phyloP scores from a whole-genome alignment of 2,888 invertebrate genomes.

The Macrophya annulata region DNA sequence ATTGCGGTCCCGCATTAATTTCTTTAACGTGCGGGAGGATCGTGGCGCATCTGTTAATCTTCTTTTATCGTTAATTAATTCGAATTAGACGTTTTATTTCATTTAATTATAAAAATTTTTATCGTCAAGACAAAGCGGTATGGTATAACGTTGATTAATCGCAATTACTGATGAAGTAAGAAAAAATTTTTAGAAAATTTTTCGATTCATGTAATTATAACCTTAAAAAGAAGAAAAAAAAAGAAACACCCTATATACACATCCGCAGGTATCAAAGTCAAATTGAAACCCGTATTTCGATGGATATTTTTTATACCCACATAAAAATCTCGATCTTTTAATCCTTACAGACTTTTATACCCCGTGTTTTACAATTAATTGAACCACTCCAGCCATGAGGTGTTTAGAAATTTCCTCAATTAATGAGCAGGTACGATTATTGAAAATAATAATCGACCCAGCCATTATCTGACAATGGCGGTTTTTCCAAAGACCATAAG shows the following conservation, averaged over 20 bases:
- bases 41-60: conserved; percentile 43
- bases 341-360: background rate
- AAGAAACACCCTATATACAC: background rate
- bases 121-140: background rate
- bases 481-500: background rate
- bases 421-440: background rate
- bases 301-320: background rate
- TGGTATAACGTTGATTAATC: background rate
- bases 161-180: background rate
- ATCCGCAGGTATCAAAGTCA: background rate
- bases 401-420: background rate
- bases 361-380: conserved; percentile 27
- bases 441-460: background rate
- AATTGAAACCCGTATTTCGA: background rate
- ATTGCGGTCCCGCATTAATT: conserved; percentile 47
- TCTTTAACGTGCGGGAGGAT: conserved; percentile 4
- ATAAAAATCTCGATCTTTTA: background rate
- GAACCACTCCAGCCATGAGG: background rate
- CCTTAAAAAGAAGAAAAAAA: background rate
- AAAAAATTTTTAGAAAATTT: background rate
- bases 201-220: too few species aligned
- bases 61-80: background rate
- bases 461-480: background rate
- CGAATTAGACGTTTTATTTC: background rate
- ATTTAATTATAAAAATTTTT: background rate